A percentile compares a stretch with the other conserved stretches of the same genome.
phyloP scores from a whole-genome alignment of 1,140 invertebrate species.

The Hypothenemus hampei region DNA sequence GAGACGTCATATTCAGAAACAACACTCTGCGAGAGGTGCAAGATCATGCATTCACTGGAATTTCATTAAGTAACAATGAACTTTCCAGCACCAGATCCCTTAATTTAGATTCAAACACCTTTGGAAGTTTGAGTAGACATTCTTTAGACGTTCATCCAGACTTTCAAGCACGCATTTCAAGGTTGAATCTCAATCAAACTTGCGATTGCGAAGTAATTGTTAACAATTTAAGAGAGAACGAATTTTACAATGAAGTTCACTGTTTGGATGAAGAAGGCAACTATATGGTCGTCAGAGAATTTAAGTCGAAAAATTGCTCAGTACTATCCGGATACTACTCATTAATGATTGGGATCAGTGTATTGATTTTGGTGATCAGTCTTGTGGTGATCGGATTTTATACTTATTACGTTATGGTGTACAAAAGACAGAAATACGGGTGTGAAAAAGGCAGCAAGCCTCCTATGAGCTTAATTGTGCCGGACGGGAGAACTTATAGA shows the following conservation, averaged over 20 bases:
- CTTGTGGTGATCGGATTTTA: constrained; percentile 33
- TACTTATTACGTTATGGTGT: constrained; percentile 34
- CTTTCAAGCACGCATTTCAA: constrained; percentile 53
- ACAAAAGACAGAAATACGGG: constrained; percentile 43
- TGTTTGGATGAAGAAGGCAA: constrained; percentile 32
- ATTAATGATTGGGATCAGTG: constrained; percentile 35
- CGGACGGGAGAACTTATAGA: constrained; percentile 72
- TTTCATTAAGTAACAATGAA: constrained; percentile 51
- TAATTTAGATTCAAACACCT: constrained; percentile 61
- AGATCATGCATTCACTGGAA: constrained; percentile 57
- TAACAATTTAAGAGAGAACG: constrained; percentile 32
- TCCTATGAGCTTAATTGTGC: constrained; percentile 60
- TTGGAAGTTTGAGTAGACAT: constrained; percentile 52
- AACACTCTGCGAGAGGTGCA: constrained; percentile 56
- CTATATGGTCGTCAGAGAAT: constrained; percentile 35
- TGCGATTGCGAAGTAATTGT: constrained; percentile 57
- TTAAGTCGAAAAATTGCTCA: constrained; percentile 35
- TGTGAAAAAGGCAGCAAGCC: constrained; percentile 46
- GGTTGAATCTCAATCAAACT: constrained; percentile 53
- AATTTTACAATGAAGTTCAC: constrained; percentile 36
- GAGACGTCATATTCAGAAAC: constrained; percentile 60
- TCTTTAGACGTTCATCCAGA: constrained; percentile 57
- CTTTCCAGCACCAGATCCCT: constrained; percentile 43
- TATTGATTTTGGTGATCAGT: constrained; percentile 30
- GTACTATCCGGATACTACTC: constrained; percentile 34